These are phyloP conservation scores for Meliscaeva auricollis DNA, from an alignment of 2,888 invertebrate species.

Conservation along the genomic window DNA sequence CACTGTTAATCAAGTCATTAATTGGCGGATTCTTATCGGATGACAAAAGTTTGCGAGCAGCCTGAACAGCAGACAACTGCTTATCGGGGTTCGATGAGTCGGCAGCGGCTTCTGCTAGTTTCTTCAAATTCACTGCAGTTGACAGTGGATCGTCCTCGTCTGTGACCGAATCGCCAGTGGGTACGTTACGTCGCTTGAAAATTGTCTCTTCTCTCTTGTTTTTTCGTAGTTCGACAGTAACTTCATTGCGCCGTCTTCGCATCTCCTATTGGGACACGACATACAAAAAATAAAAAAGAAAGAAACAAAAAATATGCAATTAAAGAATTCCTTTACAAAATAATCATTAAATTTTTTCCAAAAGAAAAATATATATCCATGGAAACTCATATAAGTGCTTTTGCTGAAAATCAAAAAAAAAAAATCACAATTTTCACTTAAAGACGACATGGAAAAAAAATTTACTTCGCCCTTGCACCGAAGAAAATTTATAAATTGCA, in stretches of 20 bases:
- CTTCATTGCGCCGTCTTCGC: constrained; percentile 98
- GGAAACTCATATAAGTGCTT: not conserved
- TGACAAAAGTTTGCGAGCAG: constrained; percentile 97
- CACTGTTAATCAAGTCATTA: constrained; percentile 96
- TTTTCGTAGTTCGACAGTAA: constrained; percentile 98
- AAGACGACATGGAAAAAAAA: constrained; percentile 38
- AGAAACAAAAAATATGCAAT: constrained; percentile 11
- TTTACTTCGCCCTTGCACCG: constrained; percentile 55
- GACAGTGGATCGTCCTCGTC: constrained; percentile 91
- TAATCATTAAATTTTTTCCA: not conserved
- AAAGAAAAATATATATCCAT: not conserved
- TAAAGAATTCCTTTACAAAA: constrained; percentile 24
- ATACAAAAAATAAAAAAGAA: constrained; percentile 35
- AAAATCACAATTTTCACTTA: not conserved
- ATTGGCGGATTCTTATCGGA: constrained; percentile 99
- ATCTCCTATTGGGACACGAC: constrained; percentile 89
- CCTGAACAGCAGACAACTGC: constrained; percentile 96
- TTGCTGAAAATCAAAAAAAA: not conserved
- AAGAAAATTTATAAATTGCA: constrained; percentile 36
- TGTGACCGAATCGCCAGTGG: constrained; percentile 91
- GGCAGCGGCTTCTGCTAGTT: constrained; percentile 94
- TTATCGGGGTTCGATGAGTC: constrained; percentile 91
- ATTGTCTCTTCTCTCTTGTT: constrained; percentile 99
- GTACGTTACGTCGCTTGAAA: constrained; percentile 98
- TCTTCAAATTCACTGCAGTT: constrained; percentile 89